phyloP scores from a whole-genome alignment of 2,888 invertebrate species.

The Congeria kusceri region DNA sequence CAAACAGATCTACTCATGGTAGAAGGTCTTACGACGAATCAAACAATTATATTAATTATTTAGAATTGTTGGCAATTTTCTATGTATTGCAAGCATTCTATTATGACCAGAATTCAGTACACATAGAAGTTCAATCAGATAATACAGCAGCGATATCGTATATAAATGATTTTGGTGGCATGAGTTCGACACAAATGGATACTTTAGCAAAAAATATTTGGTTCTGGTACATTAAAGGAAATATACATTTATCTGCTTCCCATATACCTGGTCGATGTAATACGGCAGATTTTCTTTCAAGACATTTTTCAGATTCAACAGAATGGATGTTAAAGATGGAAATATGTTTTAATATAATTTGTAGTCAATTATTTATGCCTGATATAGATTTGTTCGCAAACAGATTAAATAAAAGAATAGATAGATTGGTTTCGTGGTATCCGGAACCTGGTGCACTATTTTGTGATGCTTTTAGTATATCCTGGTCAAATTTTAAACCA shows the following conservation, averaged over 20 bases:
- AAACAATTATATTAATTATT: conserved; percentile 15
- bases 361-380: conserved; percentile 34
- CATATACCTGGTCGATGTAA: conserved; percentile 31
- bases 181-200: conserved; percentile 23
- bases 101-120: background rate
- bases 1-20: too few relatives aligned
- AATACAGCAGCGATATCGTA: conserved; percentile 8
- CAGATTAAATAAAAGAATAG: background rate
- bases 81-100: background rate
- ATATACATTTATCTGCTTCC: conserved; percentile 25
- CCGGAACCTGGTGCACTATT: conserved; percentile 18
- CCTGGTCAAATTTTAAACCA: too few relatives aligned
- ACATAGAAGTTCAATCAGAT: conserved; percentile 13
- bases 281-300: conserved; percentile 45
- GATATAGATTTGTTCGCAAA: conserved; percentile 36
- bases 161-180: conserved; percentile 38
- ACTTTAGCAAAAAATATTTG: conserved; percentile 27
- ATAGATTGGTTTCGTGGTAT: conserved; percentile 28
- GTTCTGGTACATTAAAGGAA: conserved; percentile 26
- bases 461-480: too few relatives aligned
- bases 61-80: conserved; percentile 12
- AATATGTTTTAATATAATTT: conserved; percentile 34
- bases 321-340: conserved; percentile 51
- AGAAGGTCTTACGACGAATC: conserved; percentile 4
- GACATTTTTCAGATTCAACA: conserved; percentile 51